Base-by-base conservation (phyloP, 2,113 vertebrate species). In the Cottus gobio region DNA sequence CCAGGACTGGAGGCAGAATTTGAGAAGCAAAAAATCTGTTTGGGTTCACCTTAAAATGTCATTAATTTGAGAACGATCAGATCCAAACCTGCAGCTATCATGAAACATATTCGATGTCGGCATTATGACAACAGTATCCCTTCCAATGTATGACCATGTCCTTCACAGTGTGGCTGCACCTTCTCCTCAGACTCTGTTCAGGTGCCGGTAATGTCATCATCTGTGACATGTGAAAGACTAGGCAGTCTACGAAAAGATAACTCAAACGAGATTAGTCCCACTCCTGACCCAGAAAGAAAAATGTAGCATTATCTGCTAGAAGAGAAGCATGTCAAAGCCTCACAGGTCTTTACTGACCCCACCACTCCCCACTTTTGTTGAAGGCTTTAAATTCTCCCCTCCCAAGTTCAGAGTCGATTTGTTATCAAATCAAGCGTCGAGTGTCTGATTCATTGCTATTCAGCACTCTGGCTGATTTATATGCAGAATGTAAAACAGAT, bases 401-500 rank as follows among this genome's bases (percentile, higher is more conserved):
- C 95, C 96, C 96, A 96, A 97, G 97, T 97, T 98, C 96, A 94
- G 95, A 97, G 97, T 98, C 96, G 96, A 99, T 99, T 99, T 99
- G 97, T 98, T 99, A 99, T 99, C 97, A 98, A 99, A 99, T 99
- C 97, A 98, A 97, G 96, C 97, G 97, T 98, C 97, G 95, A 96
- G 95, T 95, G 93, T 93, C 97, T 99, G 97, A 98, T 99, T 99
- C 97, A 99, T 99, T 97, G 97, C 96, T 97, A 97, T 98, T 98
- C 97, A 97, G 97, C 95, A 95, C 96, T 95, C 93, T 39, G 93
- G 94, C 97, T 99, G 97, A 99, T 99, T 99, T 99, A 99, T 99
- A 99, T 99, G 98, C 98, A 98, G 97, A 99, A 99, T 99, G 97
- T 99, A 99, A 99, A 99, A 99, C 97, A 99, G 97, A 99, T 98